Evolutionary conservation across 2,797 vertebrate species (phyloP).

Genomic region (Novumbra hubbsi): DNA sequence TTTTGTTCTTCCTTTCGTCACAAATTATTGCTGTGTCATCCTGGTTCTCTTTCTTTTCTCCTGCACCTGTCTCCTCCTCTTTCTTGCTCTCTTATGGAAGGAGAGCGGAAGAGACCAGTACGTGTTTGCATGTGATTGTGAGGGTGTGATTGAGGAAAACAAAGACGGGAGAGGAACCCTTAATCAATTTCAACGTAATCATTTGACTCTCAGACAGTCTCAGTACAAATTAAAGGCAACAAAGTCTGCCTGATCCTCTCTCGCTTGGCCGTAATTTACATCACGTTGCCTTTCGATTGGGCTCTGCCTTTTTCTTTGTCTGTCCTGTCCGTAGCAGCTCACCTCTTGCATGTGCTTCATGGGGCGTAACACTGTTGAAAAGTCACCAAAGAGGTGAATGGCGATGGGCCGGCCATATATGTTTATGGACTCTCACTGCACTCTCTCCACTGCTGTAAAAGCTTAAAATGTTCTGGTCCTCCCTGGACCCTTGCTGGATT

Average conservation of each 20-base stretch:
- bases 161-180: constrained; percentile 53
- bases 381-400: constrained; percentile 77
- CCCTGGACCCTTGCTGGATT: constrained; percentile 62
- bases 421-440: constrained; percentile 73
- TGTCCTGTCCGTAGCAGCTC: constrained; percentile 49
- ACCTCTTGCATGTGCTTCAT: constrained; percentile 65
- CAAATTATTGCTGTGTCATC: constrained; percentile 36
- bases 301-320: constrained; percentile 43
- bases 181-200: constrained; percentile 20
- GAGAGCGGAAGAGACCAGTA: constrained; percentile 60
- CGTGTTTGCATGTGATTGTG: constrained; percentile 23
- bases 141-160: constrained; percentile 38
- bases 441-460: constrained; percentile 61
- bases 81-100: constrained; percentile 23
- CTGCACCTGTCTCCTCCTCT: constrained; percentile 15
- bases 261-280: constrained; percentile 62
- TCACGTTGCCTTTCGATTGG: constrained; percentile 43
- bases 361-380: constrained; percentile 73
- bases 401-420: constrained; percentile 74
- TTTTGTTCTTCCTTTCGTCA: constrained; percentile 5
- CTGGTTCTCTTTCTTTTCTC: constrained; percentile 11
- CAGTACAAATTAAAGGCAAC: too few species aligned
- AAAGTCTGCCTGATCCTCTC: constrained; percentile 30
- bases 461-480: constrained; percentile 70
- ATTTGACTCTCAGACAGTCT: too few species aligned